Evolutionary conservation across 1,140 invertebrate species (phyloP).

Genomic region (Pantala flavescens): DNA sequence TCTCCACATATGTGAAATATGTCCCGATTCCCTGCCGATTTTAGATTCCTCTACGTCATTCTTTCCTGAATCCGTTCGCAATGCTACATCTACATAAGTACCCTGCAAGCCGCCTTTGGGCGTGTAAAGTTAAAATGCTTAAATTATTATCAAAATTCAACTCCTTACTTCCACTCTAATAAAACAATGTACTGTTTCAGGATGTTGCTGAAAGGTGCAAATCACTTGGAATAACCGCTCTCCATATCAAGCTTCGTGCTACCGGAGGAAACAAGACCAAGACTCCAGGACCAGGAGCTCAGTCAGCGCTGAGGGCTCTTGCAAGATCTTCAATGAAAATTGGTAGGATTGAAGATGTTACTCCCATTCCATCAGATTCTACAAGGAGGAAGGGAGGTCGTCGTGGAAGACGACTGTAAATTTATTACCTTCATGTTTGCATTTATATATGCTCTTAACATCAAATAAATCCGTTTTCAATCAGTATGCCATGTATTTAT

Average conservation of each 20-base stretch:
- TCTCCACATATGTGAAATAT: too few relatives aligned
- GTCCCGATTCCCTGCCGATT: too few relatives aligned
- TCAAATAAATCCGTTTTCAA: constrained; percentile 3
- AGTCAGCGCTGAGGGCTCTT: constrained; percentile 92
- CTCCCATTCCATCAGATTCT: constrained; percentile 96
- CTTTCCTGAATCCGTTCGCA: too few relatives aligned
- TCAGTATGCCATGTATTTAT: too few relatives aligned
- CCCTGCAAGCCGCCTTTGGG: too few relatives aligned
- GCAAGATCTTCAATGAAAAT: constrained; percentile 99
- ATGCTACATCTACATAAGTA: too few relatives aligned
- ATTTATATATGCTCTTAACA: neutral
- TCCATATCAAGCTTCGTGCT: constrained; percentile 96
- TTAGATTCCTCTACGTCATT: too few relatives aligned
- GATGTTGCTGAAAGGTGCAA: constrained; percentile 99
- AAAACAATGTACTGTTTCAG: constrained; percentile 41
- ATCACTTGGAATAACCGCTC: constrained; percentile 87
- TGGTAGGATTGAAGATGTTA: constrained; percentile 98
- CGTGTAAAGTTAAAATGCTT: too few relatives aligned
- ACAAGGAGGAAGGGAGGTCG: constrained; percentile 99
- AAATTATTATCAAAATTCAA: too few relatives aligned
- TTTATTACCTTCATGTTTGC: neutral
- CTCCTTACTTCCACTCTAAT: too few relatives aligned
- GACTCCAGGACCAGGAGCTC: constrained; percentile 96
- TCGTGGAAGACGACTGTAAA: constrained; percentile 95
- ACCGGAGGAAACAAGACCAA: constrained; percentile 98